phyloP scores from a whole-genome alignment of 2,113 vertebrate genomes.

The Todiramphus saurophagus region DNA sequence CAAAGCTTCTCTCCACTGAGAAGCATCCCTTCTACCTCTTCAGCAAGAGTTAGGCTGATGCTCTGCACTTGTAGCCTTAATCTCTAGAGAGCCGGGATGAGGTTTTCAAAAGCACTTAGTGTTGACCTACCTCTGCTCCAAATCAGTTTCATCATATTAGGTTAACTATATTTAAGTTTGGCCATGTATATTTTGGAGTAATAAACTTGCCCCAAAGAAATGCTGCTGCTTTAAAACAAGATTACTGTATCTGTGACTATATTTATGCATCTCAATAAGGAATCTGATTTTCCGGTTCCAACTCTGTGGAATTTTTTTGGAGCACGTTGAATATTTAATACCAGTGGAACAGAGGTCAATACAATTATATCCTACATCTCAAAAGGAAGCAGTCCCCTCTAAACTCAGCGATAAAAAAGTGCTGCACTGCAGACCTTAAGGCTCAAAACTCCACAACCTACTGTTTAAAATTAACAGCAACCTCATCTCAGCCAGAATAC shows the following conservation, averaged over 20 bases:
- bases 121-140: slow-evolving; percentile 57
- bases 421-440: background rate
- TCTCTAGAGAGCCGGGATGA: slow-evolving; percentile 11
- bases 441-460: background rate
- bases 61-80: background rate
- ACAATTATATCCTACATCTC: background rate
- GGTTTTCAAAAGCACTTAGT: slow-evolving; percentile 50
- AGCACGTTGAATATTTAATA: background rate
- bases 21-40: slow-evolving; percentile 3
- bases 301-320: background rate
- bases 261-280: slow-evolving; percentile 6
- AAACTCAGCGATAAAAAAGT: slow-evolving; percentile 2
- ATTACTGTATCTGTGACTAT: background rate
- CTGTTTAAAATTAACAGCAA: background rate
- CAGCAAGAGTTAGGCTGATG: background rate
- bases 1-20: background rate
- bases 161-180: slow-evolving; percentile 34
- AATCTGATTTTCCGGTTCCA: slow-evolving; percentile 1
- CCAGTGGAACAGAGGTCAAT: slow-evolving; percentile 1
- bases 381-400: background rate
- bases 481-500: background rate
- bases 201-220: slow-evolving; percentile 46
- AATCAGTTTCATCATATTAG: slow-evolving; percentile 59
- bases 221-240: slow-evolving; percentile 4
- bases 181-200: slow-evolving; percentile 25